Conservation (phyloP, 2,797 vertebrate species). For the Malurus splendens region DNA sequence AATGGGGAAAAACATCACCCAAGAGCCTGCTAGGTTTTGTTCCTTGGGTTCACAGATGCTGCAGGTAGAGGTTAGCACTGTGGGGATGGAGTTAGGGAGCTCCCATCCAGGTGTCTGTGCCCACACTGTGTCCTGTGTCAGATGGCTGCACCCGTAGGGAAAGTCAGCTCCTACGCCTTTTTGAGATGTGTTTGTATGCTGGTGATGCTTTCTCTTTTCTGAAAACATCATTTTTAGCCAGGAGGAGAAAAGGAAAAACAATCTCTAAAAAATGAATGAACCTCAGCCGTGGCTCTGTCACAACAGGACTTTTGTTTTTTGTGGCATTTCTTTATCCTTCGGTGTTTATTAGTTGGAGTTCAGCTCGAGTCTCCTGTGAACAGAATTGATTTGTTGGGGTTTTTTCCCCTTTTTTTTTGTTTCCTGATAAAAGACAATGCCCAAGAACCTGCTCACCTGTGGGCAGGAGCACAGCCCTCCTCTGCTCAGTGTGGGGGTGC, state of each 20-base stretch:
- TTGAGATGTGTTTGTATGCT: not conserved
- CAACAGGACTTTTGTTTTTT: not conserved
- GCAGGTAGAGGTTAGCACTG: fast-evolving
- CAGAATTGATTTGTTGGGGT: not conserved
- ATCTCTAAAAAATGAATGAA: conserved; percentile 22
- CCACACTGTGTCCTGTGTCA: not conserved
- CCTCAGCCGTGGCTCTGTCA: not conserved
- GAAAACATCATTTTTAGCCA: conserved; percentile 14
- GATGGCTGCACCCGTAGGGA: fast-evolving
- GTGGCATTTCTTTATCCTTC: conserved; percentile 4
- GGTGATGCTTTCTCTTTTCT: not conserved
- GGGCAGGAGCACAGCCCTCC: not conserved
- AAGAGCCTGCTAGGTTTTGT: not conserved
- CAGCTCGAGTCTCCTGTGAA: not conserved
- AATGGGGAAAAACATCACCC: not conserved
- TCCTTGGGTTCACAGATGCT: not conserved
- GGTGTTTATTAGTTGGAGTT: not conserved
- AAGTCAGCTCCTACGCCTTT: not conserved
- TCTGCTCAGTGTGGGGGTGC: not conserved
- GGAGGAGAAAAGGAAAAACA: not conserved
- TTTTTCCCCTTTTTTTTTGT: not conserved
- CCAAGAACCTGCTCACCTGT: not conserved
- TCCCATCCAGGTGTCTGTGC: not conserved
- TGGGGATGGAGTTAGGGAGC: not conserved
- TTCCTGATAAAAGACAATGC: not conserved